Conservation (phyloP, 2,888 invertebrate species). For the Heteromyza rotundicornis region DNA sequence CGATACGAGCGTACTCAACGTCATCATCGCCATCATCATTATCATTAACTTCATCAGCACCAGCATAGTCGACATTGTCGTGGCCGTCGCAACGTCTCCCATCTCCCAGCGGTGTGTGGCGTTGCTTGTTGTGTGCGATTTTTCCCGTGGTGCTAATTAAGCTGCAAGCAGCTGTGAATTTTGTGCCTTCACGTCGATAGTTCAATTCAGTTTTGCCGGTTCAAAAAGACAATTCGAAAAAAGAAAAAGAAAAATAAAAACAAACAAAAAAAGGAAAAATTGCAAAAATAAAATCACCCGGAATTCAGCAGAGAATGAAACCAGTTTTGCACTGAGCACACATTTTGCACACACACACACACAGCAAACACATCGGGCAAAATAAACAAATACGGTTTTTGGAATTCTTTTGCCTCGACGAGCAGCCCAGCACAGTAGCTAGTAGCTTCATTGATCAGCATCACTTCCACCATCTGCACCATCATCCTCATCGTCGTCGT, state of each 20-base stretch:
- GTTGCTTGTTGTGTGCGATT: not conserved
- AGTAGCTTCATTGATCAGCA: slow-evolving; percentile 2
- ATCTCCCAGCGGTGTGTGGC: no score
- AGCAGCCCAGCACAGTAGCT: no score
- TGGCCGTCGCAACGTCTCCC: slow-evolving; percentile 13
- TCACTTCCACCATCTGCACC: slow-evolving; percentile 3
- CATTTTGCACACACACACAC: no score
- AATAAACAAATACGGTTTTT: no score
- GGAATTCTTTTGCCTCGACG: not conserved
- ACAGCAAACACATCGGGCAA: no score
- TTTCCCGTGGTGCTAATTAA: not conserved
- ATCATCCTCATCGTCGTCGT: no score
- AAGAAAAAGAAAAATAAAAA: not conserved
- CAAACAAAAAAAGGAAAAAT: not conserved
- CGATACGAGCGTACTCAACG: not conserved
- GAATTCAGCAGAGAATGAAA: not conserved
- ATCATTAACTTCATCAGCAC: not conserved
- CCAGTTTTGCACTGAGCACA: not conserved
- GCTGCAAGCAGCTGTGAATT: not conserved
- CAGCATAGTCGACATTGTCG: not conserved
- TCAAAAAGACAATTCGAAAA: not conserved
- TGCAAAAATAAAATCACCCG: not conserved
- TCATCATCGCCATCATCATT: not conserved
- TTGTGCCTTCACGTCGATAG: not conserved
- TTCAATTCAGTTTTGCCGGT: not conserved